phyloP scores from a whole-genome alignment of 2,888 invertebrate species.

The Operophtera brumata region DNA sequence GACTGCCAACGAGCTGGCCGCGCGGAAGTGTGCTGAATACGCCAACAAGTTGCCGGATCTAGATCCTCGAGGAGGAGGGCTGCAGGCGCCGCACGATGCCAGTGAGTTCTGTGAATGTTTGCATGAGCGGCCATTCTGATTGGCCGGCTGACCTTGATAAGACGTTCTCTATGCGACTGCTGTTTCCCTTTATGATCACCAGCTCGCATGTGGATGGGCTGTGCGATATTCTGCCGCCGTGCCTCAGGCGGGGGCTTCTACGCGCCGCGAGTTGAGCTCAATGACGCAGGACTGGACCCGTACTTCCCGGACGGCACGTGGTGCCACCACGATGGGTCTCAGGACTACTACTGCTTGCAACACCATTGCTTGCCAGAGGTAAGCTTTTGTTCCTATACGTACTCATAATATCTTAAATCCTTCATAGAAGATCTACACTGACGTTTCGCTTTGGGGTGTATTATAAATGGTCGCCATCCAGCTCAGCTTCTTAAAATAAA shows the following conservation, averaged over 20 bases:
- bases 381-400: background rate
- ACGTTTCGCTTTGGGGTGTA: too few relatives aligned
- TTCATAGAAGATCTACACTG: too few relatives aligned
- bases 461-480: too few relatives aligned
- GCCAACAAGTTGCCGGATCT: slow-evolving; percentile 81
- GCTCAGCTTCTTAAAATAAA: too few relatives aligned
- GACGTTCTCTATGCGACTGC: too few relatives aligned
- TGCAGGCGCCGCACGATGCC: slow-evolving; percentile 87
- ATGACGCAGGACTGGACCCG: slow-evolving; percentile 85
- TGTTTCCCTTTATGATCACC: slow-evolving; percentile 10
- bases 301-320: slow-evolving; percentile 91
- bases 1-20: slow-evolving; percentile 80
- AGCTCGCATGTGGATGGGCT: slow-evolving; percentile 89
- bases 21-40: slow-evolving; percentile 83
- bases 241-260: slow-evolving; percentile 85
- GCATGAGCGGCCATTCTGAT: too few relatives aligned
- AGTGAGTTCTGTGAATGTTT: slow-evolving; percentile 59
- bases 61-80: slow-evolving; percentile 84
- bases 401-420: too few relatives aligned
- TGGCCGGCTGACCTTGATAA: too few relatives aligned
- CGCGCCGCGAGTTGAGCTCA: slow-evolving; percentile 87
- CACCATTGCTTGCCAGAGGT: slow-evolving; percentile 88
- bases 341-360: slow-evolving; percentile 86
- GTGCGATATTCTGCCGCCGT: slow-evolving; percentile 88
- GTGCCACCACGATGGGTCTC: slow-evolving; percentile 84